These are phyloP conservation scores for Pampusana beccarii DNA, from an alignment of 2,113 vertebrate species.

Conservation along the genomic window DNA sequence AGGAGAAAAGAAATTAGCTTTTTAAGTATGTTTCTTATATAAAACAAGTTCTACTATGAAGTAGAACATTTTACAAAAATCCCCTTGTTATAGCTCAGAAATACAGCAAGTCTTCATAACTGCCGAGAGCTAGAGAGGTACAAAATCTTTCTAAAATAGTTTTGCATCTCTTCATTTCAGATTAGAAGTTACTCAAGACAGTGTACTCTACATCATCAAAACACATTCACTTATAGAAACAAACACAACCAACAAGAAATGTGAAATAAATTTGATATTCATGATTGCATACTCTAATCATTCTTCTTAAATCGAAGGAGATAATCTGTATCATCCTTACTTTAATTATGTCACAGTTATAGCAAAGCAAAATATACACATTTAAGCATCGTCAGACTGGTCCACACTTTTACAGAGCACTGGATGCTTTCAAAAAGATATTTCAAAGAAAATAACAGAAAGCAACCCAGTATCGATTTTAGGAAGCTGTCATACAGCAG, in stretches of 20 bases:
- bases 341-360: not conserved
- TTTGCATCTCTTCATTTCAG: slow-evolving; percentile 45
- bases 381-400: not conserved
- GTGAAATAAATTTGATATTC: slow-evolving; percentile 1
- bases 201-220: not conserved
- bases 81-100: slow-evolving; percentile 63
- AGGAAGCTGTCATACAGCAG: not conserved
- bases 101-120: slow-evolving; percentile 42
- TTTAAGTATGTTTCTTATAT: slow-evolving; percentile 77
- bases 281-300: not conserved
- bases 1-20: slow-evolving; percentile 81
- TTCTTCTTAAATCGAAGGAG: not conserved
- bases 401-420: not conserved
- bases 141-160: slow-evolving; percentile 54
- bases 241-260: not conserved
- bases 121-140: slow-evolving; percentile 36
- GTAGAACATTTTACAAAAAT: slow-evolving; percentile 66
- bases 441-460: not conserved
- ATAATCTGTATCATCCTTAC: not conserved
- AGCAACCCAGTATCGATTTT: not conserved
- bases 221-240: slow-evolving; percentile 37
- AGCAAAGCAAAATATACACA: not conserved
- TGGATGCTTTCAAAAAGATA: not conserved
- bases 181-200: slow-evolving; percentile 34
- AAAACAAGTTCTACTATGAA: slow-evolving; percentile 77